Conservation (phyloP, 2,797 vertebrate species). For the Bradypodion pumilum region DNA sequence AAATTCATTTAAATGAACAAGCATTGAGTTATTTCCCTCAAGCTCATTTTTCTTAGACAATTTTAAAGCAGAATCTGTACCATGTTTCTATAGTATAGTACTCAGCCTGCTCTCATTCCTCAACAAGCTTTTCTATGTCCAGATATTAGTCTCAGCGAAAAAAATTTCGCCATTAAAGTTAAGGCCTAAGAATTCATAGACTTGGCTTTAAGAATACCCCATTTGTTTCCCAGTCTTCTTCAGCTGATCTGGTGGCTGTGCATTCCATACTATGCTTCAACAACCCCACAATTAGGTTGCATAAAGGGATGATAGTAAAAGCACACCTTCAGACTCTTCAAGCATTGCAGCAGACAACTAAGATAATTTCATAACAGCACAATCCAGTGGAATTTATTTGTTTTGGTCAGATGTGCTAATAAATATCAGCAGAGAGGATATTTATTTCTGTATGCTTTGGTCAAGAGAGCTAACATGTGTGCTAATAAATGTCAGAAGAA, state of each 20-base stretch:
- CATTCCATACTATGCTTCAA: neutral
- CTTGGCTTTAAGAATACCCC: neutral
- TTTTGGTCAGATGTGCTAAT: neutral
- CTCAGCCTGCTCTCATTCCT: neutral
- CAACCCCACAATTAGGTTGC: neutral
- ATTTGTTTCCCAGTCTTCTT: neutral
- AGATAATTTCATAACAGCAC: neutral
- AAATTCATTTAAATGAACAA: conserved; percentile 6
- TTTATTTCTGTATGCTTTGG: neutral
- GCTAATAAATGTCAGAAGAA: too few relatives aligned
- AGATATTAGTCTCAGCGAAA: conserved; percentile 3
- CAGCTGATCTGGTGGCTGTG: neutral
- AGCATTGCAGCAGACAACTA: neutral
- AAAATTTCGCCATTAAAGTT: neutral
- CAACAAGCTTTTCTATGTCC: neutral
- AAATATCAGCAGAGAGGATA: too few relatives aligned
- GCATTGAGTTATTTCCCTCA: neutral
- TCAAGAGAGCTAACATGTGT: too few relatives aligned
- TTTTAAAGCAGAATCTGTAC: neutral
- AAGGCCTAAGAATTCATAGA: neutral
- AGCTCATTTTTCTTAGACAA: neutral
- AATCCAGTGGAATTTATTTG: too few relatives aligned
- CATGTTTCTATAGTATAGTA: neutral
- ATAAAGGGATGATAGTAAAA: neutral
- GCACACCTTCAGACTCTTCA: neutral